These are phyloP conservation scores for Trichopoda pennipes DNA, from an alignment of 2,888 invertebrate species.

Conservation along the genomic window DNA sequence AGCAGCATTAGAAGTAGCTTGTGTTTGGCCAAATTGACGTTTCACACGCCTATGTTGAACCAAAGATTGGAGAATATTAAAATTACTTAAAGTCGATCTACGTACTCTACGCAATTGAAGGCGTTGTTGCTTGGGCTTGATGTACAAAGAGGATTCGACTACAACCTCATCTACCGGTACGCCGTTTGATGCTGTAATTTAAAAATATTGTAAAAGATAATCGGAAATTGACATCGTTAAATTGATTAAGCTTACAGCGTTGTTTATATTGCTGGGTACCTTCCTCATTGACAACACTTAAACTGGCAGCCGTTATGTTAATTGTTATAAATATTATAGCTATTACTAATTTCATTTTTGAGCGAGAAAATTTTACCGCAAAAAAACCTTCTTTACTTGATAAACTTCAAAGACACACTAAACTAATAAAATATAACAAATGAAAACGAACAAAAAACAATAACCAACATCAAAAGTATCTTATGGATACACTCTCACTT, in stretches of 20 bases:
- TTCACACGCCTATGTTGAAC: constrained; percentile 75
- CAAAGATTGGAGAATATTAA: constrained; percentile 63
- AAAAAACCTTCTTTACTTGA: constrained; percentile 45
- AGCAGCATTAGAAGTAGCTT: constrained; percentile 76
- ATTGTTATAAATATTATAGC: constrained; percentile 39
- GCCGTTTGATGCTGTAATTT: constrained; percentile 72
- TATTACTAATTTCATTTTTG: constrained; percentile 57
- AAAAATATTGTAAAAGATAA: constrained; percentile 2
- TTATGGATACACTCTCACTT: constrained; percentile 66
- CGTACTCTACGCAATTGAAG: constrained; percentile 61
- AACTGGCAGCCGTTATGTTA: constrained; percentile 49
- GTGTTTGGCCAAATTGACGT: constrained; percentile 74
- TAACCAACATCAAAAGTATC: constrained; percentile 23
- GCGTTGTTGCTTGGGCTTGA: constrained; percentile 79
- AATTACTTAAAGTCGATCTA: constrained; percentile 50
- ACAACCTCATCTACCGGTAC: constrained; percentile 82
- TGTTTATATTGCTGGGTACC: constrained; percentile 54
- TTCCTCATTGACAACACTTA: constrained; percentile 66
- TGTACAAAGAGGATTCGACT: constrained; percentile 81
- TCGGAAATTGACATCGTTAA: not conserved
- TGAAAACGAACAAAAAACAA: constrained; percentile 32
- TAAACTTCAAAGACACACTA: constrained; percentile 52
- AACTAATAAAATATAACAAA: constrained; percentile 44
- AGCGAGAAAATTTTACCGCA: constrained; percentile 25
- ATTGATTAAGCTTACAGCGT: constrained; percentile 73